phyloP scores from a whole-genome alignment of 2,797 vertebrate genomes.

The Sorex maritimensis region DNA sequence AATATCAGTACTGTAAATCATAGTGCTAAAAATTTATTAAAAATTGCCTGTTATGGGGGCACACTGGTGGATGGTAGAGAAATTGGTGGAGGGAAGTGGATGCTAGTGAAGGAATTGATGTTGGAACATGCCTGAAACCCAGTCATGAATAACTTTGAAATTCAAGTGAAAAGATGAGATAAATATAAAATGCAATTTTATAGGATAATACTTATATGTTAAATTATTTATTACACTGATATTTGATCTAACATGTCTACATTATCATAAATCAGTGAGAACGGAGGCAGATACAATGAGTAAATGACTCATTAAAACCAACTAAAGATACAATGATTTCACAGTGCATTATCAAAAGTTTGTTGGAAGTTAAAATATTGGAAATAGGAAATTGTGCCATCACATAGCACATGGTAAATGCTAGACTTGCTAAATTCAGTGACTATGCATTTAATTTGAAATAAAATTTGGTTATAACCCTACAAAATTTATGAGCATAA shows the following conservation, averaged over 20 bases:
- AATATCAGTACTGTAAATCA: too few species aligned
- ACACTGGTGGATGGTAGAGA: too few species aligned
- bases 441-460: constrained; percentile 44
- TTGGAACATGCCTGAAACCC: too few species aligned
- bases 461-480: neutral
- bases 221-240: neutral
- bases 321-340: neutral
- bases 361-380: neutral
- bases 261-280: neutral
- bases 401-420: neutral
- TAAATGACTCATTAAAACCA: neutral
- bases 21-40: too few species aligned
- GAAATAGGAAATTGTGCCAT: constrained; percentile 5
- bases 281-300: neutral
- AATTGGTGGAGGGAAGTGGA: too few species aligned
- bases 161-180: too few species aligned
- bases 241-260: neutral
- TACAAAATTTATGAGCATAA: neutral
- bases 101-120: too few species aligned
- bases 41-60: too few species aligned
- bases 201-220: neutral
- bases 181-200: too few species aligned
- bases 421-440: neutral
- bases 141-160: too few species aligned
- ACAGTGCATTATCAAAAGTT: neutral